phyloP scores from a whole-genome alignment of 2,113 vertebrate species.

The Triplophysa dalaica region DNA sequence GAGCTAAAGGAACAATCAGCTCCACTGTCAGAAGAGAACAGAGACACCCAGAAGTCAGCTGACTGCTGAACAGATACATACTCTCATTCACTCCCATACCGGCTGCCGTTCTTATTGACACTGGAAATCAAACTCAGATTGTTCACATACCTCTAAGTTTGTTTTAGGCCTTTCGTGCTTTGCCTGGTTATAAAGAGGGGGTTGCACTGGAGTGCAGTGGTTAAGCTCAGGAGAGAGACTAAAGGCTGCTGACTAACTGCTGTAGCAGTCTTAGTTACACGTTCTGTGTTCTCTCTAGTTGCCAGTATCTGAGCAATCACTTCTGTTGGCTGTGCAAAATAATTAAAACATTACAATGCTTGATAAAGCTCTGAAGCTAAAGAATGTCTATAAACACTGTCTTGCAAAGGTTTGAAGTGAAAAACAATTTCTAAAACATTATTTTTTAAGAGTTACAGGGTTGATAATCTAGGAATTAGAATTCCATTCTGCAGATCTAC shows the following conservation, averaged over 20 bases:
- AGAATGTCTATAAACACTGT: slow-evolving; percentile 29
- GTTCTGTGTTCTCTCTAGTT: slow-evolving; percentile 3
- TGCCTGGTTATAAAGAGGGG: slow-evolving; percentile 39
- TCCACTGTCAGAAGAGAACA: slow-evolving; percentile 67
- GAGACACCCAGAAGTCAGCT: slow-evolving; percentile 60
- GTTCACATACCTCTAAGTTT: slow-evolving; percentile 26
- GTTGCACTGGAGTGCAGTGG: slow-evolving; percentile 22
- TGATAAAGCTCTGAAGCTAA: background rate
- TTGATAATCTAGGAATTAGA: background rate
- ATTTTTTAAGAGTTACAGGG: background rate
- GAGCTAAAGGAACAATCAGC: slow-evolving; percentile 69
- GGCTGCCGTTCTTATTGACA: slow-evolving; percentile 29
- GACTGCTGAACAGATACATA: slow-evolving; percentile 65
- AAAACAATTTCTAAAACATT: background rate
- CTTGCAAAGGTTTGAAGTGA: slow-evolving; percentile 1
- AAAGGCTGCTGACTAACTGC: background rate
- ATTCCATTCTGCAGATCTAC: background rate
- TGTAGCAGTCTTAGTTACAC: slow-evolving; percentile 4
- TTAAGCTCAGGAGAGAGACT: background rate
- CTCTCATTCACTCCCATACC: slow-evolving; percentile 14
- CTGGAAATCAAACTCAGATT: slow-evolving; percentile 45
- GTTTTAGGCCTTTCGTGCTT: slow-evolving; percentile 30
- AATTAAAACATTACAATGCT: slow-evolving; percentile 29
- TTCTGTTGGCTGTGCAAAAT: background rate
- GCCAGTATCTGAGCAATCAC: background rate